These are phyloP conservation scores for Antheraea yamamai DNA, from an alignment of 2,888 invertebrate species.

Conservation along the genomic window DNA sequence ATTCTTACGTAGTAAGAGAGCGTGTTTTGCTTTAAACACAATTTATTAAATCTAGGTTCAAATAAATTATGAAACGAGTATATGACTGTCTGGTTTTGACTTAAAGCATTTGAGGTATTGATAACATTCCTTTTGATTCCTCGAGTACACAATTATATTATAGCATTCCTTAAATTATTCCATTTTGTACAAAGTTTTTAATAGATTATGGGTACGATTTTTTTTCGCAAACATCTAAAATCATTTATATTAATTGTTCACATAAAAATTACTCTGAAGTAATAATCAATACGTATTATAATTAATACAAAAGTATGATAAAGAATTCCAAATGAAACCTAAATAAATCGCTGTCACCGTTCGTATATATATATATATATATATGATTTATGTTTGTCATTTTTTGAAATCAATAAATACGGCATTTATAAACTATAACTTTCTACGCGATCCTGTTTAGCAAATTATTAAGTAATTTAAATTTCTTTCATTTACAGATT, in stretches of 20 bases:
- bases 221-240: not conserved
- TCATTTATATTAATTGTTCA: not conserved
- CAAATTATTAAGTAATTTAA: not conserved
- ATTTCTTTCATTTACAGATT: not conserved
- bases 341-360: not conserved
- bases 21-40: not conserved
- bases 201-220: not conserved
- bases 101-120: not conserved
- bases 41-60: not conserved
- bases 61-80: not conserved
- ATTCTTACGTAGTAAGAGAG: not conserved
- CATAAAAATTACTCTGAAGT: not conserved
- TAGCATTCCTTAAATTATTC: conserved; percentile 11
- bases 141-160: not conserved
- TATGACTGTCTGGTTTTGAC: not conserved
- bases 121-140: conserved; percentile 6
- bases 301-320: not conserved
- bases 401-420: not conserved
- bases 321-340: not conserved
- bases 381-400: not conserved
- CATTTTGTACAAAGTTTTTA: not conserved
- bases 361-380: no score
- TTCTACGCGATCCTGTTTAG: not conserved
- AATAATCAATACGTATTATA: not conserved
- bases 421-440: not conserved